Percentiles rank a stretch among this genome's conserved stretches.
Evolutionary conservation across 2,113 vertebrate genomes (phyloP).

Genomic region (Salminus brasiliensis): DNA sequence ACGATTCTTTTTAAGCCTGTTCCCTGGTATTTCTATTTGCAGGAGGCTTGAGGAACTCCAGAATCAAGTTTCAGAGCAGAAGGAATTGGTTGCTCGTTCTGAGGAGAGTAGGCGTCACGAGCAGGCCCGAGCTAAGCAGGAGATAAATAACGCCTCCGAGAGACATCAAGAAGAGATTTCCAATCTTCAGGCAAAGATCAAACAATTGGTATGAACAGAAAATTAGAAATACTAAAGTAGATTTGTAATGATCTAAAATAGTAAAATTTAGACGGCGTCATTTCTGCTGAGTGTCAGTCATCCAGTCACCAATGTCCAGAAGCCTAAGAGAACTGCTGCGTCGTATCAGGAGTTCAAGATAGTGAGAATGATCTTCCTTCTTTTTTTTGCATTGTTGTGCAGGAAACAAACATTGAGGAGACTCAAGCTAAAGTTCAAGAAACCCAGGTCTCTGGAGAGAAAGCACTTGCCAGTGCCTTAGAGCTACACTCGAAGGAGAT

Average conservation of each 20-base stretch:
- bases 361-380: too few relatives aligned
- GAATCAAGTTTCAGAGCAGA: constrained; percentile 81
- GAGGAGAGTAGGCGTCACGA: constrained; percentile 79
- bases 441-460: constrained; percentile 78
- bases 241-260: too few relatives aligned
- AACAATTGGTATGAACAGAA: constrained; percentile 78
- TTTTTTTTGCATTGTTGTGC: background rate
- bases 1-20: background rate
- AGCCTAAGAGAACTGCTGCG: too few relatives aligned
- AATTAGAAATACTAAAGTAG: background rate
- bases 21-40: background rate
- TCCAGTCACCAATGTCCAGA: too few relatives aligned
- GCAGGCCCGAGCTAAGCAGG: constrained; percentile 77
- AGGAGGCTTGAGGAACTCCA: constrained; percentile 90
- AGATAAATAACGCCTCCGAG: constrained; percentile 72
- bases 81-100: constrained; percentile 76
- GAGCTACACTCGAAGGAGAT: constrained; percentile 72
- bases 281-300: too few relatives aligned
- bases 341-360: too few relatives aligned
- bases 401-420: constrained; percentile 75
- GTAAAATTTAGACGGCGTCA: too few relatives aligned
- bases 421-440: constrained; percentile 74
- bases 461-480: constrained; percentile 71
- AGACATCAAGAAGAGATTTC: constrained; percentile 77
- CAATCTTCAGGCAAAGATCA: constrained; percentile 76